A percentile compares a stretch with the other conserved stretches of the same genome.
These are phyloP conservation scores for Ridgeia piscesae DNA, from an alignment of 1,140 invertebrate species.

Conservation along the genomic window DNA sequence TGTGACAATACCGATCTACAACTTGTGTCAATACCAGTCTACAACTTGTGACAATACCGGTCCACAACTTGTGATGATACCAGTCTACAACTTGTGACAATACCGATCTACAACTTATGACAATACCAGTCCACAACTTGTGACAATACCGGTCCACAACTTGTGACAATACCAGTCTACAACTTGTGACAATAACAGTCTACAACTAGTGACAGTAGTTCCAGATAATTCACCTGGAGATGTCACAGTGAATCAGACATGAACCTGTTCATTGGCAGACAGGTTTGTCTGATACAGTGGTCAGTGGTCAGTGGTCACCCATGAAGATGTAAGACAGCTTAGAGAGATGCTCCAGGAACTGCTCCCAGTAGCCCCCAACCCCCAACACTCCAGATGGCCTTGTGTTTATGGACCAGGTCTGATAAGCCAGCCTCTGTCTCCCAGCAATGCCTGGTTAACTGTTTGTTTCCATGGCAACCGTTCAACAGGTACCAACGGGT, in stretches of 20 bases:
- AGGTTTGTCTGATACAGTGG: not conserved
- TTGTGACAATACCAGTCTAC: too few species aligned
- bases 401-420: not conserved
- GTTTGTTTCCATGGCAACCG: not conserved
- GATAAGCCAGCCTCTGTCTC: not conserved
- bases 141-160: too few species aligned
- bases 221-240: not conserved
- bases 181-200: too few species aligned
- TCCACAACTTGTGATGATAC: too few species aligned
- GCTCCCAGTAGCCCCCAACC: not conserved
- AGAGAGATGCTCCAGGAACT: not conserved
- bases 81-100: too few species aligned
- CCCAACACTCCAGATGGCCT: not conserved
- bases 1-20: too few species aligned
- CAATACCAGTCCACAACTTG: too few species aligned
- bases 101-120: too few species aligned
- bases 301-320: not conserved
- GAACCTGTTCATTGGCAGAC: not conserved
- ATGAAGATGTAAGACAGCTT: not conserved
- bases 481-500: not conserved
- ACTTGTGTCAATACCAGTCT: too few species aligned
- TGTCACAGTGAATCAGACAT: not conserved
- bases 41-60: too few species aligned
- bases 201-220: not conserved
- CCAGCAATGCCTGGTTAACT: not conserved